Conservation (phyloP, 2,888 invertebrate genomes). For the Hofmannophila pseudospretella region DNA sequence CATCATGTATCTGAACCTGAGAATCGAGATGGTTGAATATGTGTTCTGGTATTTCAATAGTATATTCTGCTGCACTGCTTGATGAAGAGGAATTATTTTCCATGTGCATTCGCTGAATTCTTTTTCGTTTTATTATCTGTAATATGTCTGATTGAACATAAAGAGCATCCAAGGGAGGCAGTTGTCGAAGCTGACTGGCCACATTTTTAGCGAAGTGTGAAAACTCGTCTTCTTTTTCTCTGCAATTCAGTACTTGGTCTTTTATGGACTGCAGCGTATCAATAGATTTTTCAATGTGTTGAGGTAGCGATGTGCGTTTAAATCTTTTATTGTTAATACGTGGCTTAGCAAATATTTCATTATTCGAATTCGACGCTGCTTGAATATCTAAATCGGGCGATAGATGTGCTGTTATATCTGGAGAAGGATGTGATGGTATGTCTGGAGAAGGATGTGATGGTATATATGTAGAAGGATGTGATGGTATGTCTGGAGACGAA, state of each 20-base stretch:
- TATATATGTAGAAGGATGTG: background rate
- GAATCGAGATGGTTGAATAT: no score
- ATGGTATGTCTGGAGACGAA: background rate
- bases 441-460: background rate
- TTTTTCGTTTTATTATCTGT: conserved; percentile 3
- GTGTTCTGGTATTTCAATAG: background rate
- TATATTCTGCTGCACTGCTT: background rate
- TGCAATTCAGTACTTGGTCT: conserved; percentile 4
- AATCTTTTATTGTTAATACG: background rate
- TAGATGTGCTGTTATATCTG: background rate
- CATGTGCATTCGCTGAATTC: no score
- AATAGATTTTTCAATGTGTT: conserved; percentile 3
- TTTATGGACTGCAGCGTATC: conserved; percentile 4
- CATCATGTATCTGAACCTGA: background rate
- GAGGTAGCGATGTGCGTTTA: background rate
- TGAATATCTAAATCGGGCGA: no score
- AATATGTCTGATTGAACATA: conserved; percentile 9
- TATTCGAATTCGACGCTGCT: no score
- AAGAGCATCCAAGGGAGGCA: conserved; percentile 6
- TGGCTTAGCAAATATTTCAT: background rate
- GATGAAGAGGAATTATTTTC: background rate
- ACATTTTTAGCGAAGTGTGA: conserved; percentile 7
- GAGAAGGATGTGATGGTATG: background rate
- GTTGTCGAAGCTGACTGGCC: conserved; percentile 8
- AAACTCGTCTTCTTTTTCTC: conserved; percentile 9